phyloP scores from a whole-genome alignment of 2,888 invertebrate genomes.

The Apotomis turbidana region DNA sequence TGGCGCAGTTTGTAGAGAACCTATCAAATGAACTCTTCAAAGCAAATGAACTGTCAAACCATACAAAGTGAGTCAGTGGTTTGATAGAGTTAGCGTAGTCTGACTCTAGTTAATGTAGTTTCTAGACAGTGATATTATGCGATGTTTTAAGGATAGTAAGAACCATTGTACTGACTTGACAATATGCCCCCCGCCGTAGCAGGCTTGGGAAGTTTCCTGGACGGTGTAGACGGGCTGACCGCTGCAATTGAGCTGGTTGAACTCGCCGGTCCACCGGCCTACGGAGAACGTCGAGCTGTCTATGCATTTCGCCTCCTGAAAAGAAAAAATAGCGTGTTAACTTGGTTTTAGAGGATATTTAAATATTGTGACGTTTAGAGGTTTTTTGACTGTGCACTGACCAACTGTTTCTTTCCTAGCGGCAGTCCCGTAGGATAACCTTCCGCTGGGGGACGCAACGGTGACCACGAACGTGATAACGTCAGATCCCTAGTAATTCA shows the following conservation, averaged over 20 bases:
- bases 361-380: too few relatives aligned
- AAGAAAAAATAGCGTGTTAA: slow-evolving; percentile 25
- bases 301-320: slow-evolving; percentile 68
- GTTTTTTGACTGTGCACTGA: slow-evolving; percentile 46
- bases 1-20: too few relatives aligned
- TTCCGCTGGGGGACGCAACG: slow-evolving; percentile 60
- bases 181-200: slow-evolving; percentile 51
- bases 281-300: slow-evolving; percentile 58
- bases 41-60: too few relatives aligned
- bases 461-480: slow-evolving; percentile 47
- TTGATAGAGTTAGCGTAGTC: background rate
- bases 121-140: too few relatives aligned
- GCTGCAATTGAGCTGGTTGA: slow-evolving; percentile 64
- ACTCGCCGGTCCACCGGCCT: slow-evolving; percentile 58
- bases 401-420: slow-evolving; percentile 54
- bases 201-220: slow-evolving; percentile 48
- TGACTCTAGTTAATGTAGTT: too few relatives aligned
- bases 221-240: slow-evolving; percentile 56
- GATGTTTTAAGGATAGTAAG: background rate
- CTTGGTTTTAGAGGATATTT: too few relatives aligned
- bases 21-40: too few relatives aligned
- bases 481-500: too few relatives aligned
- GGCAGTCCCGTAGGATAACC: slow-evolving; percentile 56
- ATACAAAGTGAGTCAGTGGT: too few relatives aligned
- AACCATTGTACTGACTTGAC: slow-evolving; percentile 53